Percentiles rank a stretch among this genome's conserved stretches.
Evolutionary conservation across 1,140 invertebrate genomes (phyloP).

Genomic region (Leptinotarsa undecemlineata): DNA sequence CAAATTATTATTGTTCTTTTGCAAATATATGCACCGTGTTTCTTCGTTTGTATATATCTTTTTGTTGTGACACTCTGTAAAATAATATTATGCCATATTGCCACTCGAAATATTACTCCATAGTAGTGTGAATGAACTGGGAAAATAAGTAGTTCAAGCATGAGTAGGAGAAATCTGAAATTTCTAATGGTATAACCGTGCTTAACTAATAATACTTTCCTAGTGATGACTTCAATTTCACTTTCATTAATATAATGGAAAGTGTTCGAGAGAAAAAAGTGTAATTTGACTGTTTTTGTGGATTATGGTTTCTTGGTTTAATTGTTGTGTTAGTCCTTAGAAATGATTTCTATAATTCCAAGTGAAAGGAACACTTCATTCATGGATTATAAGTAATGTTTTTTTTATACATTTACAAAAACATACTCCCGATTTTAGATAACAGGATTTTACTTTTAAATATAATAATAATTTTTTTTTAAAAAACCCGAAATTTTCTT

Average conservation of each 20-base stretch:
- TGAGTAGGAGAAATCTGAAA: slow-evolving; percentile 26
- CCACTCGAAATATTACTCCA: slow-evolving; percentile 2
- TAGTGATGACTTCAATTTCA: slow-evolving; percentile 10
- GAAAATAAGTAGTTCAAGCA: slow-evolving; percentile 18
- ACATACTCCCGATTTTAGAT: too few relatives aligned
- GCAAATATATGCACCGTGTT: too few relatives aligned
- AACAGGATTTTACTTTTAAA: too few relatives aligned
- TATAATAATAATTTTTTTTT: too few relatives aligned
- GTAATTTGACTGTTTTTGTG: not conserved
- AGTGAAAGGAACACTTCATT: too few relatives aligned
- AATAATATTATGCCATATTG: not conserved
- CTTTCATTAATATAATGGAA: slow-evolving; percentile 21
- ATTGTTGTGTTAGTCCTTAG: not conserved
- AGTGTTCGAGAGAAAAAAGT: slow-evolving; percentile 11
- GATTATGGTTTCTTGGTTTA: slow-evolving; percentile 7
- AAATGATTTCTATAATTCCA: not conserved
- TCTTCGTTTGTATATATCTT: too few relatives aligned
- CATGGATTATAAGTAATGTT: too few relatives aligned
- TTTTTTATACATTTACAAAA: too few relatives aligned
- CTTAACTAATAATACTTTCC: slow-evolving; percentile 17
- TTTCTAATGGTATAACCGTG: slow-evolving; percentile 22
- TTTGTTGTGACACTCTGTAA: not conserved
- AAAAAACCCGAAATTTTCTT: too few relatives aligned
- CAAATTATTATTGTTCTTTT: too few relatives aligned
- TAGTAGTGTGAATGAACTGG: slow-evolving; percentile 19